Percentiles rank a stretch among this genome's conserved stretches.
phyloP scores from a whole-genome alignment of 2,113 vertebrate genomes.

The Elaphurus davidianus region DNA sequence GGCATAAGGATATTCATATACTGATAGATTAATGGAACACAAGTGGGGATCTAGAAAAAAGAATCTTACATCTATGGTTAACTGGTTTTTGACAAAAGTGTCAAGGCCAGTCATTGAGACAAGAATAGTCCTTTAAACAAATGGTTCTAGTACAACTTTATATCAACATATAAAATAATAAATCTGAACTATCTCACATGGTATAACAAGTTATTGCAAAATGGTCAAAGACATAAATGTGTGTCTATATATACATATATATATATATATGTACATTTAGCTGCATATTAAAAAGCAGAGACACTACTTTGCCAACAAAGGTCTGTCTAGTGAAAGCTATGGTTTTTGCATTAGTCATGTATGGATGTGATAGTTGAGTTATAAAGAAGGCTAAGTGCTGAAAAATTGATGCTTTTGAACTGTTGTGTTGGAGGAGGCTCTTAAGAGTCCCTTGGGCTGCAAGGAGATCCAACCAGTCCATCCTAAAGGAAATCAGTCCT shows the following conservation, averaged over 20 bases:
- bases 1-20: background rate
- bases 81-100: background rate
- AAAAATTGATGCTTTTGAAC: too few species aligned
- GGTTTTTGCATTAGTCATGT: too few species aligned
- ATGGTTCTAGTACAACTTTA: background rate
- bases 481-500: too few species aligned
- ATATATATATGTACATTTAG: background rate
- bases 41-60: background rate
- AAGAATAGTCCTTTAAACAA: background rate
- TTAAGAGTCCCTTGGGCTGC: too few species aligned
- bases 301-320: too few species aligned
- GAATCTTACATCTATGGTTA: background rate
- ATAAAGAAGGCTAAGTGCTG: too few species aligned
- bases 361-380: too few species aligned
- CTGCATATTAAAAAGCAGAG: too few species aligned
- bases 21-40: background rate
- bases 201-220: background rate
- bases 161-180: background rate
- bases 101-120: background rate
- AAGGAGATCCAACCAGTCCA: too few species aligned
- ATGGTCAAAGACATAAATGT: background rate
- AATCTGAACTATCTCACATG: background rate
- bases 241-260: too few species aligned
- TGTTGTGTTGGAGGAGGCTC: too few species aligned
- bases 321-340: too few species aligned